phyloP scores from a whole-genome alignment of 1,140 invertebrate species.

The Triops longicaudatus region DNA sequence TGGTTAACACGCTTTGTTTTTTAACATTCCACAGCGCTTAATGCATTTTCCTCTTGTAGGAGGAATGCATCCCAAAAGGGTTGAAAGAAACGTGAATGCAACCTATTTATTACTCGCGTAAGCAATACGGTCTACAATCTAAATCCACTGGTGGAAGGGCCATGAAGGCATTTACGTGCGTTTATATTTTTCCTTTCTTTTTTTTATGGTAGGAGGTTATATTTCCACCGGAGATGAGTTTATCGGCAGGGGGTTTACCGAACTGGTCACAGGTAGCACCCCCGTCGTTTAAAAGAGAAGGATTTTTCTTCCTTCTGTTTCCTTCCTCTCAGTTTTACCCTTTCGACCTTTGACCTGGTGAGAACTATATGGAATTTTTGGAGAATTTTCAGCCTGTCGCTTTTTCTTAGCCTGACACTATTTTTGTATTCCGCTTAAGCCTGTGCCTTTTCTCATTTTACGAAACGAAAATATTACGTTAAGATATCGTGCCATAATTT shows the following conservation, averaged over 20 bases:
- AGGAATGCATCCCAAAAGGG: not conserved
- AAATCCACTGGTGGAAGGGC: not conserved
- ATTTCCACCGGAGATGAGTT: conserved; percentile 14
- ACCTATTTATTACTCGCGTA: not conserved
- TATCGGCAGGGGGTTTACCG: conserved; percentile 13
- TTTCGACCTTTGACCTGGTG: conserved; percentile 10
- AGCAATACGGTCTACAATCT: not conserved
- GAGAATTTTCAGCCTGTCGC: not conserved
- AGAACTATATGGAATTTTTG: conserved; percentile 8
- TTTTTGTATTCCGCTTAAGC: not conserved
- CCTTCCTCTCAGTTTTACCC: conserved; percentile 11
- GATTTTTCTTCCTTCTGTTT: conserved; percentile 3
- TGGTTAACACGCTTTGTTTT: no score
- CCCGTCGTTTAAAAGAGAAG: conserved; percentile 14
- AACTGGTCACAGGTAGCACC: conserved; percentile 10
- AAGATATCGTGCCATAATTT: no score
- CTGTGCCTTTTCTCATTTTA: no score
- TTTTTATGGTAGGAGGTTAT: conserved; percentile 1
- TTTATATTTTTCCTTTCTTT: not conserved
- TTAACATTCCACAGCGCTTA: no score
- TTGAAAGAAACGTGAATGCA: not conserved
- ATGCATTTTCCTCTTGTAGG: no score
- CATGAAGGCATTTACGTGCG: not conserved
- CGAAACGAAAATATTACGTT: no score
- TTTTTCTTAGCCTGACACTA: not conserved